Percentiles rank a stretch among this genome's conserved stretches.
Evolutionary conservation across 2,113 vertebrate genomes (phyloP).

Genomic region (Vidua macroura): DNA sequence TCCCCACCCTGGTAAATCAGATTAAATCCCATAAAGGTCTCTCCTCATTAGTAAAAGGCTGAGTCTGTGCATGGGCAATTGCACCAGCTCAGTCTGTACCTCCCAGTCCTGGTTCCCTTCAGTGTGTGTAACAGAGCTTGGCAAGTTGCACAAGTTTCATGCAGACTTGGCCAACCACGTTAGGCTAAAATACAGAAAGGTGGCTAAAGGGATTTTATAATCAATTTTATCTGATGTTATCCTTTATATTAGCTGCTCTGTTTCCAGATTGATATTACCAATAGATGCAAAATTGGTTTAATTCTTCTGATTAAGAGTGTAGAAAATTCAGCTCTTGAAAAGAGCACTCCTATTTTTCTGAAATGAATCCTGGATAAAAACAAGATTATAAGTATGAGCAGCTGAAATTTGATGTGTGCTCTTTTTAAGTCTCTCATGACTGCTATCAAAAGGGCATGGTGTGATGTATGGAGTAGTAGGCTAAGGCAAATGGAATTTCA

Average conservation of each 20-base stretch:
- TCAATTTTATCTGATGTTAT: not conserved
- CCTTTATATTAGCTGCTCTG: not conserved
- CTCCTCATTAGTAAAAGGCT: not conserved
- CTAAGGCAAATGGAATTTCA: not conserved
- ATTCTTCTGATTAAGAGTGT: not conserved
- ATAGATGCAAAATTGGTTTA: not conserved
- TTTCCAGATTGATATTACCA: not conserved
- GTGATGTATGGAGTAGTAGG: not conserved
- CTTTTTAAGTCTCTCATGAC: not conserved
- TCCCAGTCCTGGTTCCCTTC: not conserved
- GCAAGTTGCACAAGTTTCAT: not conserved
- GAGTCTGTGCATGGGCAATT: not conserved
- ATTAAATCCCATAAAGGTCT: not conserved
- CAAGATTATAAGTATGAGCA: not conserved
- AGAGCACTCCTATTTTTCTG: not conserved
- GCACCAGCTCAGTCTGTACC: not conserved
- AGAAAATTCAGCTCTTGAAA: not conserved
- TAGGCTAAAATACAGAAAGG: not conserved
- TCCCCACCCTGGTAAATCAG: accelerated
- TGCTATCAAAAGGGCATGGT: not conserved
- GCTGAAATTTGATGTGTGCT: not conserved
- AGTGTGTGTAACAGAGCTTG: not conserved
- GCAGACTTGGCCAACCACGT: not conserved
- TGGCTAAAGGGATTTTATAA: not conserved
- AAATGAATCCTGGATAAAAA: not conserved